phyloP scores from a whole-genome alignment of 2,797 vertebrate species.

The Lagocephalus sceleratus region DNA sequence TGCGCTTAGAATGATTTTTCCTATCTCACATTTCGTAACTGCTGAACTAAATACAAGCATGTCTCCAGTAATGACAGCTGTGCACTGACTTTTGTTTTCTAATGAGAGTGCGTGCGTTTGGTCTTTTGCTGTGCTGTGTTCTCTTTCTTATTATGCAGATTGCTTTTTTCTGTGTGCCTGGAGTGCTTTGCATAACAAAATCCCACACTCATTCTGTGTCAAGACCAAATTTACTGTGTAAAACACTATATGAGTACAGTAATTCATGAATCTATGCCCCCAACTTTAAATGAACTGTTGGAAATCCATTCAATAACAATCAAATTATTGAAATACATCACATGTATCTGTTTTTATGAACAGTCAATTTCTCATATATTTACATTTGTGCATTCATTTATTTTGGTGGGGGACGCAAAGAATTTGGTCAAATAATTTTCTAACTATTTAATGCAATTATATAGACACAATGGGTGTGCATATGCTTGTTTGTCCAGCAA shows the following conservation, averaged over 20 bases:
- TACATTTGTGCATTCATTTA: too few species aligned
- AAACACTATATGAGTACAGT: too few species aligned
- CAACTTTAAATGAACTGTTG: too few species aligned
- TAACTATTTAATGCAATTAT: constrained; percentile 5
- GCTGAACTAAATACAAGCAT: constrained; percentile 18
- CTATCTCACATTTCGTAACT: constrained; percentile 3
- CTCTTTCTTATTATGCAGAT: constrained; percentile 12
- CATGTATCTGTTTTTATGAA: too few species aligned
- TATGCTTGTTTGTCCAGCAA: constrained; percentile 8
- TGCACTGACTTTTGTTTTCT: constrained; percentile 17
- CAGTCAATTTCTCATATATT: too few species aligned
- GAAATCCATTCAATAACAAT: too few species aligned
- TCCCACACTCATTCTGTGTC: constrained; percentile 12
- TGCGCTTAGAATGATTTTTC: constrained; percentile 24
- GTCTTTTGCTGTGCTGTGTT: constrained; percentile 48
- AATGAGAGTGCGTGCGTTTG: constrained; percentile 22
- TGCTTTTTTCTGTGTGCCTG: constrained; percentile 9
- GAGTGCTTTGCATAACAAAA: constrained; percentile 11
- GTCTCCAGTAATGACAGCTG: constrained; percentile 46
- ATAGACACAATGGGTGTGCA: not conserved
- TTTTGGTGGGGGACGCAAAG: not conserved
- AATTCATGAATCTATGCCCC: too few species aligned
- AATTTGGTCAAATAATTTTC: not conserved
- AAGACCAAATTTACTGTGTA: not conserved
- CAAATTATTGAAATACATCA: too few species aligned